These are phyloP conservation scores for Phylloscopus collybita DNA, from an alignment of 2,797 vertebrate genomes.

Conservation along the genomic window DNA sequence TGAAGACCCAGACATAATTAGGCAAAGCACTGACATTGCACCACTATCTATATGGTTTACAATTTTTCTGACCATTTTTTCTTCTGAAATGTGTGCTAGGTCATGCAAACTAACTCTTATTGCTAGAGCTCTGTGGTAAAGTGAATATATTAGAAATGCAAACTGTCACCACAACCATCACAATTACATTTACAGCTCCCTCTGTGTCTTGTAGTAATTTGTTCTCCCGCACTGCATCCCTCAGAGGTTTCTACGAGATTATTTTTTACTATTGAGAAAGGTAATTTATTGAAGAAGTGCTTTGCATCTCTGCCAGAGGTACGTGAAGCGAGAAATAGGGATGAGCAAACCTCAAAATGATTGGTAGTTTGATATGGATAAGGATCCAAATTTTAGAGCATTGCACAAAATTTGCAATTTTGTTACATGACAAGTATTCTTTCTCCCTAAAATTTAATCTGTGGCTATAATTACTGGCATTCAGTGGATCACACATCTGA, in stretches of 20 bases:
- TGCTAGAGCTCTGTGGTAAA: not conserved
- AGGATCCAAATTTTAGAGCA: conserved; percentile 13
- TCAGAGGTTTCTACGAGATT: conserved; percentile 53
- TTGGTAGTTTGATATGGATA: conserved; percentile 25
- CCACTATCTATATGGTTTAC: not conserved
- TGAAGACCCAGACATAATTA: not conserved
- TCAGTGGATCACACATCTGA: not conserved
- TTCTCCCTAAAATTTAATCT: not conserved
- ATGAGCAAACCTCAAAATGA: conserved; percentile 27
- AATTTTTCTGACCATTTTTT: conserved; percentile 20
- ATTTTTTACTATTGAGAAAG: conserved; percentile 64
- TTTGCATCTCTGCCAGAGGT: conserved; percentile 46
- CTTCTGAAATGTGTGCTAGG: conserved; percentile 6
- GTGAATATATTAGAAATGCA: conserved; percentile 54
- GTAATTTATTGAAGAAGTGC: conserved; percentile 59
- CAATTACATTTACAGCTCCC: conserved; percentile 65
- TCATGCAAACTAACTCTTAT: conserved; percentile 24
- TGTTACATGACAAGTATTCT: not conserved
- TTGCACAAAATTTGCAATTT: not conserved
- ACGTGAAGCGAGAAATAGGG: conserved; percentile 16
- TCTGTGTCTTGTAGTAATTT: conserved; percentile 64
- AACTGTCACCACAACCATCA: conserved; percentile 56
- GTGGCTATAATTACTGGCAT: not conserved
- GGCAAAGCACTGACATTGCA: not conserved
- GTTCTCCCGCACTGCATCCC: conserved; percentile 16